A percentile compares a stretch with the other conserved stretches of the same genome.
Conservation (phyloP, 1,140 invertebrate genomes). For the Diabrotica virgifera region DNA sequence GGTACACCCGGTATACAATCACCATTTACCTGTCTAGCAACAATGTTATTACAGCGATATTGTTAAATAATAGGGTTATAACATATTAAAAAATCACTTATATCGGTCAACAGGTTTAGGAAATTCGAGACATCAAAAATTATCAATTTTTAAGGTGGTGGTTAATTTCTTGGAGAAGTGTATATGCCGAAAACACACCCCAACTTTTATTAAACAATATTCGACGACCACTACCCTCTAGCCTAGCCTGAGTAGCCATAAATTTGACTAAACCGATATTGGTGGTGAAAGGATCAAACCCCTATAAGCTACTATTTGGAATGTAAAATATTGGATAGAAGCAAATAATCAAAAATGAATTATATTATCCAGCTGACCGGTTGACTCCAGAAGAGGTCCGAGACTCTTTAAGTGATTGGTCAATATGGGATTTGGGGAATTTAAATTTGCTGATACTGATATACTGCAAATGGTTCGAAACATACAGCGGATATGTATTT, state of each 20-base stretch:
- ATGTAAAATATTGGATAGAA: conserved; percentile 32
- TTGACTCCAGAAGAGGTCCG: conserved; percentile 37
- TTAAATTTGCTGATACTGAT: conserved; percentile 43
- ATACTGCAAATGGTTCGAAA: conserved; percentile 39
- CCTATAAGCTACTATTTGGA: conserved; percentile 24
- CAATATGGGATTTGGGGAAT: conserved; percentile 43
- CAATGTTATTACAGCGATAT: no score
- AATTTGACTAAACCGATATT: neutral
- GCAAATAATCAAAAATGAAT: conserved; percentile 37
- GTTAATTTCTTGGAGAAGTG: no score
- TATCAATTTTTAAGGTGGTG: no score
- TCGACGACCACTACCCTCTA: no score
- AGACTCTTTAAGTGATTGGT: conserved; percentile 34
- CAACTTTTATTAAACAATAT: no score
- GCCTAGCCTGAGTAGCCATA: neutral
- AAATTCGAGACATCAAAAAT: no score
- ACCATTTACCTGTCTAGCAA: no score
- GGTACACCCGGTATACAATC: no score
- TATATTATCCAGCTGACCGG: conserved; percentile 36
- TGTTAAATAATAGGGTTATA: no score
- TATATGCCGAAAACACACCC: no score
- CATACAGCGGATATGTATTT: neutral
- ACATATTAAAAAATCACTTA: no score
- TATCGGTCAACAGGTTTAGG: no score
- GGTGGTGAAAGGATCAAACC: neutral